A percentile compares a stretch with the other conserved stretches of the same genome.
Conservation (phyloP, 2,113 vertebrate genomes). For the Crotophaga sulcirostris region DNA sequence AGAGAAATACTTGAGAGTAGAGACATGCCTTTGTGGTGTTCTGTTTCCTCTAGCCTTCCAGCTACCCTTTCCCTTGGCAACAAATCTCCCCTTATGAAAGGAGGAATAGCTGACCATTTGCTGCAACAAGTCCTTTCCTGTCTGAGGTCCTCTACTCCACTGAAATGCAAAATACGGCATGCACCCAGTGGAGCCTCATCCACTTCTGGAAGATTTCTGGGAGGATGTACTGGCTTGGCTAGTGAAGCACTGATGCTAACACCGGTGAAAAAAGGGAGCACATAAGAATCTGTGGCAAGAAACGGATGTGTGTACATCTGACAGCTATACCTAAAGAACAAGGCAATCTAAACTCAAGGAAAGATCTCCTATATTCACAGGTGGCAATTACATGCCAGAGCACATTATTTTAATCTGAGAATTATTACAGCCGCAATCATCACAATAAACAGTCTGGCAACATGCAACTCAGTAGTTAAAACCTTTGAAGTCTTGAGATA, state of each 20-base stretch:
- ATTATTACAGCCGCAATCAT: background rate
- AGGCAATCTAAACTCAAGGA: background rate
- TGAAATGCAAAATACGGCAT: rapidly evolving
- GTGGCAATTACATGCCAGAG: background rate
- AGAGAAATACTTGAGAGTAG: background rate
- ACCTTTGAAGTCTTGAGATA: background rate
- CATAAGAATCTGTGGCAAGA: background rate
- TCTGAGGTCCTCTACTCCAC: background rate
- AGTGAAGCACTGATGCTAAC: background rate
- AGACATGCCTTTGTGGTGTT: background rate
- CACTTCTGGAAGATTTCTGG: background rate
- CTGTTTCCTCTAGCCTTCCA: background rate
- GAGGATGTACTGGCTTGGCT: background rate
- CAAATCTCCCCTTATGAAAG: rapidly evolving
- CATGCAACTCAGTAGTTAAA: background rate
- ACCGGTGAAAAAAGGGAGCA: background rate
- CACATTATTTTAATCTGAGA: background rate
- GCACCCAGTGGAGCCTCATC: background rate
- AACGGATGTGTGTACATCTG: rapidly evolving
- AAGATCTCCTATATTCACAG: background rate
- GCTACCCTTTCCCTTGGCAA: background rate
- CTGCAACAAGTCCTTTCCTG: background rate
- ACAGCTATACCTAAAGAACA: background rate
- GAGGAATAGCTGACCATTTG: background rate
- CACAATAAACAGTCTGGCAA: background rate